phyloP scores from a whole-genome alignment of 2,888 invertebrate genomes.

The Ophraella communa region DNA sequence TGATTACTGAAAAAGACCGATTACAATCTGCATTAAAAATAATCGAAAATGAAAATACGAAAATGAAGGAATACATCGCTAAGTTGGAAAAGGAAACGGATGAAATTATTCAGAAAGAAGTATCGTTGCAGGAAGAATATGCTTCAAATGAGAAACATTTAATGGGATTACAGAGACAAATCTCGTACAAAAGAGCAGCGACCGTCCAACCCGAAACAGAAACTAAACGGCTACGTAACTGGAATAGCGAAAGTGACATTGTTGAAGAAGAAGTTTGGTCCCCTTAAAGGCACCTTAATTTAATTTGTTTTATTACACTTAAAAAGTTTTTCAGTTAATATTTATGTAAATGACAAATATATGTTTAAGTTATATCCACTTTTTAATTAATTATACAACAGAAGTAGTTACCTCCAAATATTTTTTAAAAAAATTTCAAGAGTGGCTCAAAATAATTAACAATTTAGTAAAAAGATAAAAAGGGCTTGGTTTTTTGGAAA shows the following conservation, averaged over 20 bases:
- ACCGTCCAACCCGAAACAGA: neutral
- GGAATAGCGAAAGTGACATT: neutral
- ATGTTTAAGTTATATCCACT: too few relatives aligned
- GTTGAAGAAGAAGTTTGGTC: neutral
- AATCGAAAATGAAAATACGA: neutral
- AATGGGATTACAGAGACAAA: neutral
- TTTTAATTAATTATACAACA: too few relatives aligned
- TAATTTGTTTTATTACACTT: too few relatives aligned
- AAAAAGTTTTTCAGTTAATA: too few relatives aligned
- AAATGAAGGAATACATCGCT: neutral
- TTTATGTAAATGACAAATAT: too few relatives aligned
- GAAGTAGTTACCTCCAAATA: too few relatives aligned
- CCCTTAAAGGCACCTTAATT: neutral
- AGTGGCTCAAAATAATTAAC: too few relatives aligned
- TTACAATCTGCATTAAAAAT: neutral
- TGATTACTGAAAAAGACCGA: neutral
- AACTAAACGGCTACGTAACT: neutral
- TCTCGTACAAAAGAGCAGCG: neutral
- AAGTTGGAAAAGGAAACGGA: neutral
- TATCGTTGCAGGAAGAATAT: neutral
- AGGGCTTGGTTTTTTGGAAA: too few relatives aligned
- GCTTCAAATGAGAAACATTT: neutral
- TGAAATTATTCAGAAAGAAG: neutral
- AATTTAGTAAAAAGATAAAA: too few relatives aligned
- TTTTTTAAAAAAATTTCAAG: too few relatives aligned